A percentile compares a stretch with the other conserved stretches of the same genome.
These are phyloP conservation scores for Tiliacea aurago DNA, from an alignment of 2,888 invertebrate species.

Conservation along the genomic window DNA sequence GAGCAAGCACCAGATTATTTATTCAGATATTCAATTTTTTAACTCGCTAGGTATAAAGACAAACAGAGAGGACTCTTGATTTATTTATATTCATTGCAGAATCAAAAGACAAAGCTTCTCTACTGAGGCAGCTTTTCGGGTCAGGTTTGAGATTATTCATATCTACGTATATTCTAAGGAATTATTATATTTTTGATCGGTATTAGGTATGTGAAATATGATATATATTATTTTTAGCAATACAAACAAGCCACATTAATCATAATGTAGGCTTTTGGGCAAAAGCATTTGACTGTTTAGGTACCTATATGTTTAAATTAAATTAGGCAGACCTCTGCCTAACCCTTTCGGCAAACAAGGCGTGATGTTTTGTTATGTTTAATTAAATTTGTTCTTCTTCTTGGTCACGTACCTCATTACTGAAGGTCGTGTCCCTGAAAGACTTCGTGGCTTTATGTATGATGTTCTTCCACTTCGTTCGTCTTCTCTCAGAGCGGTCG, in stretches of 20 bases:
- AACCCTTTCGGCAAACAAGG: not conserved
- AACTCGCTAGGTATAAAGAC: constrained; percentile 33
- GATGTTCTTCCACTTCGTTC: not conserved
- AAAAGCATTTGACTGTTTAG: no score
- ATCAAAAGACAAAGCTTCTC: constrained; percentile 49
- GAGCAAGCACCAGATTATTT: constrained; percentile 52
- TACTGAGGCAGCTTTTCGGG: constrained; percentile 21
- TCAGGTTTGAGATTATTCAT: constrained; percentile 24
- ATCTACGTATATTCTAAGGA: constrained; percentile 5
- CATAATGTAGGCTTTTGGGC: not conserved
- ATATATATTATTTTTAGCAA: constrained; percentile 5
- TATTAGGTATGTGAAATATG: not conserved
- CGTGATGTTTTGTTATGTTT: not conserved
- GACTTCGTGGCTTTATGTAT: not conserved
- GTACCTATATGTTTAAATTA: not conserved
- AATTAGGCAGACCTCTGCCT: not conserved
- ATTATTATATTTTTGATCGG: not conserved
- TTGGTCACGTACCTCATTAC: not conserved
- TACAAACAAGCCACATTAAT: not conserved
- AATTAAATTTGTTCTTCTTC: not conserved
- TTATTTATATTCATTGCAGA: constrained; percentile 60
- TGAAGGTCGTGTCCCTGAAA: not conserved
- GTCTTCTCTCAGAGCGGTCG: not conserved
- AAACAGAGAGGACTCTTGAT: constrained; percentile 49
- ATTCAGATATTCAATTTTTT: constrained; percentile 62